These are phyloP conservation scores for Pseudopleuronectes americanus DNA, from an alignment of 2,797 vertebrate genomes.

Conservation along the genomic window DNA sequence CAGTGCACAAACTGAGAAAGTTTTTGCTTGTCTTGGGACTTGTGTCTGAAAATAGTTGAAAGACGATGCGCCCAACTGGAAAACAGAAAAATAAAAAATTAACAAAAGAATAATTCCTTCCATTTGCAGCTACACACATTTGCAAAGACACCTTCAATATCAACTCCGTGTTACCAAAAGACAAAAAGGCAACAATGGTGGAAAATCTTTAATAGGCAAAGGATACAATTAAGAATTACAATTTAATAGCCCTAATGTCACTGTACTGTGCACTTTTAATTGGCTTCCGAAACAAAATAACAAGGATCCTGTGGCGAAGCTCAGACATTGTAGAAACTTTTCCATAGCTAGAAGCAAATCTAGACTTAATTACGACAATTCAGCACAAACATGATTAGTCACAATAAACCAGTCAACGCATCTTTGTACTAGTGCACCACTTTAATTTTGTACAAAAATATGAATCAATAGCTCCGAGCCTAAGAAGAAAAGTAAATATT, in stretches of 20 bases:
- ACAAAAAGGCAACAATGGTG: not conserved
- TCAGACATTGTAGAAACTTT: conserved; percentile 34
- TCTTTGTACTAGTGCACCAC: not conserved
- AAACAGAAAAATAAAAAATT: conserved; percentile 37
- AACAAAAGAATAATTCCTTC: not conserved
- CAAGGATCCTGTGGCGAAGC: conserved; percentile 35
- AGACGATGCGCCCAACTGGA: conserved; percentile 97
- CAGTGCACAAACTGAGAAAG: conserved; percentile 97
- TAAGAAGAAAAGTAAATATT: not conserved
- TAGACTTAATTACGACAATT: not conserved
- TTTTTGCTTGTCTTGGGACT: conserved; percentile 99
- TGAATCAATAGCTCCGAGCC: conserved; percentile 1
- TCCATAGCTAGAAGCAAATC: not conserved
- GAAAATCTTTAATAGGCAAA: conserved; percentile 5
- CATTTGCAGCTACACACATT: not conserved
- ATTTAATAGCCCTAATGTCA: conserved; percentile 12
- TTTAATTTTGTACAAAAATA: conserved; percentile 15
- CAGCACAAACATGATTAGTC: not conserved
- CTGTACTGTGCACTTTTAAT: conserved; percentile 15
- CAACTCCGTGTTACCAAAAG: not conserved
- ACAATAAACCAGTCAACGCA: not conserved
- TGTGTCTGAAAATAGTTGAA: conserved; percentile 97
- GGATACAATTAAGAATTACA: conserved; percentile 12
- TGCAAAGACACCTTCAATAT: not conserved
- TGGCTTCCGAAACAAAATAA: conserved; percentile 28